Percentiles rank a stretch among this genome's conserved stretches.
phyloP scores from a whole-genome alignment of 2,888 invertebrate genomes.

The Melanostoma scalare region DNA sequence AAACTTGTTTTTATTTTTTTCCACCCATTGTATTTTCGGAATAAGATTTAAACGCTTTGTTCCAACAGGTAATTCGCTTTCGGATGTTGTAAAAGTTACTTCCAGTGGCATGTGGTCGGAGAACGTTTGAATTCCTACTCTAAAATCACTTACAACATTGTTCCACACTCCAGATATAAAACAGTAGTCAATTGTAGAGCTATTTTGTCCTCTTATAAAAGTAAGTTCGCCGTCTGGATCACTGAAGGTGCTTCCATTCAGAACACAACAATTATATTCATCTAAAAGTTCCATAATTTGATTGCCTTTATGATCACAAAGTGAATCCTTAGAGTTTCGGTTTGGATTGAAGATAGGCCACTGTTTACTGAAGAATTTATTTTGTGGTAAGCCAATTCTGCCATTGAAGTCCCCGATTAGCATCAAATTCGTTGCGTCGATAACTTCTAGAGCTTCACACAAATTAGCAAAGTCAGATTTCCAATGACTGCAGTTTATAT shows the following conservation, averaged over 20 bases:
- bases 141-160: background rate
- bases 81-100: too few species aligned
- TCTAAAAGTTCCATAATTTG: too few species aligned
- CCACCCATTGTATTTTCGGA: too few species aligned
- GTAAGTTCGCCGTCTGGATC: slow-evolving; percentile 9
- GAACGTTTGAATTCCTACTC: too few species aligned
- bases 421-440: background rate
- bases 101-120: too few species aligned
- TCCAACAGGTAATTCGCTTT: too few species aligned
- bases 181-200: slow-evolving; percentile 28
- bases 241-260: slow-evolving; percentile 1
- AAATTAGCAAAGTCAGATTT: background rate
- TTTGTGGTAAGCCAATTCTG: slow-evolving; percentile 16
- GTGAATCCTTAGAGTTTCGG: background rate
- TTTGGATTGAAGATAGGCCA: background rate
- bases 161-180: slow-evolving; percentile 12
- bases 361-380: slow-evolving; percentile 6
- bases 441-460: background rate
- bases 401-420: slow-evolving; percentile 24
- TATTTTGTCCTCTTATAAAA: slow-evolving; percentile 21
- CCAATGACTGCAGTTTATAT: slow-evolving; percentile 2
- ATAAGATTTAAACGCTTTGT: too few species aligned
- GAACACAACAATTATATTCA: background rate
- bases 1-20: too few species aligned
- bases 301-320: too few species aligned